phyloP scores from a whole-genome alignment of 2,797 vertebrate species.

The Allobates femoralis region DNA sequence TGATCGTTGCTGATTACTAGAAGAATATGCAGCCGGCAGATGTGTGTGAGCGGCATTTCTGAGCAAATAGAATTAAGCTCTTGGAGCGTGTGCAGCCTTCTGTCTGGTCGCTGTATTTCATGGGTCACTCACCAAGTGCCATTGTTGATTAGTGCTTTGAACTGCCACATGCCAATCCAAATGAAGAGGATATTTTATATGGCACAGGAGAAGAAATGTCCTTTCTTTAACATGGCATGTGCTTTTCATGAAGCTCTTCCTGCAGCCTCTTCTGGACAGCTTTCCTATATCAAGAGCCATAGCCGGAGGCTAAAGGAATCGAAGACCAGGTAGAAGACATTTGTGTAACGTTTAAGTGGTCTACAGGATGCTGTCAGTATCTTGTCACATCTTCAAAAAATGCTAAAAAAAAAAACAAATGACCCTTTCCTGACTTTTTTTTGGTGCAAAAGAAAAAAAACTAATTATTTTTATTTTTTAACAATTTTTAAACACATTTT shows the following conservation, averaged over 20 bases:
- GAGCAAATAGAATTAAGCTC: slow-evolving; percentile 57
- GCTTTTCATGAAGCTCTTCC: slow-evolving; percentile 59
- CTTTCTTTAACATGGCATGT: slow-evolving; percentile 66
- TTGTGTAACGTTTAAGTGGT: neutral
- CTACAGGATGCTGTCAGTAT: neutral
- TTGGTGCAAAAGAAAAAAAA: neutral
- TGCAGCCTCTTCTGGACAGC: slow-evolving; percentile 53
- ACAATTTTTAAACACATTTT: neutral
- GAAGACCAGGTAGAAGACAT: slow-evolving; percentile 48
- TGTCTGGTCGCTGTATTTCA: slow-evolving; percentile 69
- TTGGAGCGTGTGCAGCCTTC: slow-evolving; percentile 69
- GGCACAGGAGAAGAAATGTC: slow-evolving; percentile 65
- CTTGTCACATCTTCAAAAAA: neutral
- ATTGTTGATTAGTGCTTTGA: slow-evolving; percentile 68
- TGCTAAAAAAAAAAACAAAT: neutral
- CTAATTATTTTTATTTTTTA: neutral
- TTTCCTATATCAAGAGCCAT: slow-evolving; percentile 63
- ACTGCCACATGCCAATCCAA: slow-evolving; percentile 72
- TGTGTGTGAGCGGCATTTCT: neutral
- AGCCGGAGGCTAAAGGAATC: slow-evolving; percentile 39
- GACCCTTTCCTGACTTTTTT: neutral
- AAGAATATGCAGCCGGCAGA: neutral
- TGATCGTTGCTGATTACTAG: slow-evolving; percentile 21
- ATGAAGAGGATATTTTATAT: slow-evolving; percentile 64
- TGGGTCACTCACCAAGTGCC: slow-evolving; percentile 71